Evolutionary conservation across 2,797 vertebrate genomes (phyloP), one percentile per base, ranked within the genome.

Genomic region (Otus scops): DNA sequence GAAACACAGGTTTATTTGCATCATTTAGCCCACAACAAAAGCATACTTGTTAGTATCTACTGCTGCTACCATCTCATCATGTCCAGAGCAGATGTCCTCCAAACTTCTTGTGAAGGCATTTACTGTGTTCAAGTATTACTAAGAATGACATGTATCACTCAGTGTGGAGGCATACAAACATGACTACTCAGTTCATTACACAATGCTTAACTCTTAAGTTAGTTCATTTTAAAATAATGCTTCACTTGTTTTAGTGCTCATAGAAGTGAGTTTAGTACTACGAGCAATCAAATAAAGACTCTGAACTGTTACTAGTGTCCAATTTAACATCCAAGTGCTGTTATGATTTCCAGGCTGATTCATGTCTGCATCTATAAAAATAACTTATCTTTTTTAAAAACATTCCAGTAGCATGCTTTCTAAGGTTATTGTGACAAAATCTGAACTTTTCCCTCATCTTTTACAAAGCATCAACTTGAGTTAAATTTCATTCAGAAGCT

Each of bases 171-270:
- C 69, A 53, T 7, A 79, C 54, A 73, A 71, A 94, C 73, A 69
- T 51, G 80, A 65, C 2, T 5, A 93, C 63, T 51, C 87, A 87
- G 39, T 81, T 92, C 83, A 90, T 76, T 56, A 71, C 67, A 88
- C 80, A 94, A 68, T 32, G 48, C 85, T 93, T 75, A 92, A 91
- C 85, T 93, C 87, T 22, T 6, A 32, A 86, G 30, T 53, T 79
- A 41, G 79, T 84, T 88, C 53, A 71, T 92, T 94, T 70, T 27
- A 83, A 84, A 92, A 93, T 65, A 93, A 95, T 65, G 89, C 90
- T 94, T 87, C 68, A 10, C 83, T 96, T 95, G 83, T 93, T 91
- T 78, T 34, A 90, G 57, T 12, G 51, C 60, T 86, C 54, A 79
- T 95, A 50, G 60, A 90, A 93, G 48, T 39, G 59, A 84, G 39